Conservation (phyloP, 1,140 invertebrate genomes). For the Diorhabda carinulata region DNA sequence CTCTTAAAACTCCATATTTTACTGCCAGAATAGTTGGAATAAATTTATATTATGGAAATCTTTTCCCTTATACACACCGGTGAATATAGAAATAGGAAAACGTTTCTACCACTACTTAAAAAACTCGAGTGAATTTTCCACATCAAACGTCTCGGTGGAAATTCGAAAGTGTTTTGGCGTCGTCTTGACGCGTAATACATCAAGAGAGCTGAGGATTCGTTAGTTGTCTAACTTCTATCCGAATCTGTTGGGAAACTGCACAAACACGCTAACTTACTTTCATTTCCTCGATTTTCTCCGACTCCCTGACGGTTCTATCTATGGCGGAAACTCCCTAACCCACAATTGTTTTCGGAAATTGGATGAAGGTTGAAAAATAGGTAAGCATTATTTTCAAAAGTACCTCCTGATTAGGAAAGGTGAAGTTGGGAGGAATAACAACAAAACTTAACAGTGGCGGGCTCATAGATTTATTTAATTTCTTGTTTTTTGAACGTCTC, state of each 20-base stretch:
- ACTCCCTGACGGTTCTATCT: constrained; percentile 27
- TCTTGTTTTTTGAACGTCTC: too few relatives aligned
- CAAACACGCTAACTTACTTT: constrained; percentile 29
- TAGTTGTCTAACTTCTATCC: constrained; percentile 13
- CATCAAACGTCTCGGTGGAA: constrained; percentile 1
- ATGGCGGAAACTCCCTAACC: constrained; percentile 19
- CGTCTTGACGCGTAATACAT: constrained; percentile 29
- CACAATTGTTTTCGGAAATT: constrained; percentile 44
- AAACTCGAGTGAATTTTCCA: background rate
- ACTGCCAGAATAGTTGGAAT: background rate
- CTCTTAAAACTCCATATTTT: too few relatives aligned
- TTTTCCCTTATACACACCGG: background rate
- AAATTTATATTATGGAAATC: background rate
- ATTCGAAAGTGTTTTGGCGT: constrained; percentile 28
- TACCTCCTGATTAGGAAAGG: constrained; percentile 8
- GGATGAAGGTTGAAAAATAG: constrained; percentile 42
- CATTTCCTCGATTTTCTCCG: constrained; percentile 32
- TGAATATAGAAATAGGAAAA: background rate
- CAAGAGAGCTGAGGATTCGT: constrained; percentile 14
- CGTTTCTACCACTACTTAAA: background rate
- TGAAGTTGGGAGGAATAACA: background rate
- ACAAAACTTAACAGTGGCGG: too few relatives aligned
- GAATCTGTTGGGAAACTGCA: constrained; percentile 17
- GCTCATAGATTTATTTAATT: too few relatives aligned
- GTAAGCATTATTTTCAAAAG: constrained; percentile 13